These are phyloP conservation scores for Cavia aperea DNA, from an alignment of 2,113 vertebrate genomes.

Conservation along the genomic window DNA sequence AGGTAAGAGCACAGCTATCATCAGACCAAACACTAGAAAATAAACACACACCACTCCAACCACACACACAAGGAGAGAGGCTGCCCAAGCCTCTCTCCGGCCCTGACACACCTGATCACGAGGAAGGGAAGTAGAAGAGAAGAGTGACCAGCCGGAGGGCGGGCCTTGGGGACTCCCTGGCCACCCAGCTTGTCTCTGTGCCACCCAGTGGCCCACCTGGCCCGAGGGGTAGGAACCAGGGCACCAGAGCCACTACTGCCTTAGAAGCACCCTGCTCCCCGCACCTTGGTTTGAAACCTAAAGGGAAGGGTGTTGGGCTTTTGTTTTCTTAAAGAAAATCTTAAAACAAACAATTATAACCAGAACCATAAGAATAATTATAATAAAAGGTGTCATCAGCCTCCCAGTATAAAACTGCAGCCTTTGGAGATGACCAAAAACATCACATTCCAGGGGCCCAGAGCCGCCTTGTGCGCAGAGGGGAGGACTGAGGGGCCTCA, in stretches of 20 bases:
- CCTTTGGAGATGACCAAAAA: conserved; percentile 81
- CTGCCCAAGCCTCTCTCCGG: conserved; percentile 48
- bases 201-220: conserved; percentile 62
- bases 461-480: conserved; percentile 76
- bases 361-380: conserved; percentile 79
- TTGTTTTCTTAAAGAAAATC: conserved; percentile 64
- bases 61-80: conserved; percentile 76
- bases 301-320: conserved; percentile 66
- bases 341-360: conserved; percentile 70
- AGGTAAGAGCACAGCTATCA: conserved; percentile 80
- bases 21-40: conserved; percentile 84
- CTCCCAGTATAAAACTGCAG: conserved; percentile 80
- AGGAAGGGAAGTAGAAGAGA: conserved; percentile 66
- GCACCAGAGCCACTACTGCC: conserved; percentile 66
- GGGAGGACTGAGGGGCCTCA: conserved; percentile 72
- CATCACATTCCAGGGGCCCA: conserved; percentile 80
- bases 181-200: conserved; percentile 35
- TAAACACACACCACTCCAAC: conserved; percentile 81
- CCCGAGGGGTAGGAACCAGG: conserved; percentile 63
- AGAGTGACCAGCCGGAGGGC: conserved; percentile 40
- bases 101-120: conserved; percentile 61
- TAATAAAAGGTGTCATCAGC: conserved; percentile 84
- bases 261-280: conserved; percentile 68
- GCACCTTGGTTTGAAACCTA: conserved; percentile 70
- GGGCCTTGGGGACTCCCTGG: conserved; percentile 11